Conservation (phyloP, 2,797 vertebrate genomes). For the Sebastes kiyomatsui region DNA sequence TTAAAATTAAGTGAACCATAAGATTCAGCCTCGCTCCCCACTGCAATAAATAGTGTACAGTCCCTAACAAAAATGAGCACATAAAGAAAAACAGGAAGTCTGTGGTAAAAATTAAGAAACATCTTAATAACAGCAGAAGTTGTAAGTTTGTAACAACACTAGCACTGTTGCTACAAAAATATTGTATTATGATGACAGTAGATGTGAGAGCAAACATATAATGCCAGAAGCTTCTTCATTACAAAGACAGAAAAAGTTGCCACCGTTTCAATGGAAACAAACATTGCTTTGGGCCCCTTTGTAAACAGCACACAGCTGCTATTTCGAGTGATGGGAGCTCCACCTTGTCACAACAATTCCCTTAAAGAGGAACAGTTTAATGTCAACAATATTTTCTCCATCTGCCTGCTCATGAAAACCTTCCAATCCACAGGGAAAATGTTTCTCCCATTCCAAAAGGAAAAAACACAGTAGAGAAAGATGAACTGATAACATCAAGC, state of each 20-base stretch:
- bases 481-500: constrained; percentile 76
- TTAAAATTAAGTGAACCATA: not conserved
- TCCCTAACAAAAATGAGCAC: not conserved
- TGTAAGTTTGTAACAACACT: constrained; percentile 20
- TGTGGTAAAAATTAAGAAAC: constrained; percentile 25
- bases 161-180: constrained; percentile 59
- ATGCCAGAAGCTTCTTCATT: constrained; percentile 79
- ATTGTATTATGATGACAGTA: constrained; percentile 74
- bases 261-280: constrained; percentile 83
- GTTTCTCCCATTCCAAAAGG: constrained; percentile 66
- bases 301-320: constrained; percentile 86
- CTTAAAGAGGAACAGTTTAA: constrained; percentile 88
- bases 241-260: constrained; percentile 78
- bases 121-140: constrained; percentile 25
- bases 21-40: not conserved
- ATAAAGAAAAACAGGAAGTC: not conserved
- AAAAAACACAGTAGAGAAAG: constrained; percentile 61
- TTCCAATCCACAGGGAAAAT: constrained; percentile 77
- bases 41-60: not conserved
- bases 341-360: constrained; percentile 88
- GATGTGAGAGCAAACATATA: constrained; percentile 77
- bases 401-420: constrained; percentile 84
- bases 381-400: constrained; percentile 87
- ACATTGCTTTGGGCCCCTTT: constrained; percentile 84
- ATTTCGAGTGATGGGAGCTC: constrained; percentile 86